Conservation (phyloP, 2,797 vertebrate species). For the Macrochelys suwanniensis region DNA sequence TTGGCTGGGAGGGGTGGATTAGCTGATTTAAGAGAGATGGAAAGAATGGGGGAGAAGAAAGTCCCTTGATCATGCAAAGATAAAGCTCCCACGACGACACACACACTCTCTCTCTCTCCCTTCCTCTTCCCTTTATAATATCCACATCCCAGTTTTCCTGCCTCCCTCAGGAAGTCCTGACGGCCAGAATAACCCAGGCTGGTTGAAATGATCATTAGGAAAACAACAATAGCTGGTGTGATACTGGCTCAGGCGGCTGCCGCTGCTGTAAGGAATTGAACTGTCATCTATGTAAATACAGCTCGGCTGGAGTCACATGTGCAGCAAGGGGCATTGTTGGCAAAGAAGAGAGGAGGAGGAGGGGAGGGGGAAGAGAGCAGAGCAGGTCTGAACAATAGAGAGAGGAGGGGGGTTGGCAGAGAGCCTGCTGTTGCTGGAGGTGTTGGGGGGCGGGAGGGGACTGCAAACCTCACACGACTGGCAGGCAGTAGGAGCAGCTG, state of each 20-base stretch:
- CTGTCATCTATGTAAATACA: neutral
- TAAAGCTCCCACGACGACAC: neutral
- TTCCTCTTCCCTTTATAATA: too few species aligned
- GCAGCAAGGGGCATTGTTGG: neutral
- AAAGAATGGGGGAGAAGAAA: neutral
- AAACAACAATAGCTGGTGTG: neutral
- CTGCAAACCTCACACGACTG: slow-evolving; percentile 28
- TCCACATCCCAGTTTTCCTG: neutral
- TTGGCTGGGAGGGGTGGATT: neutral
- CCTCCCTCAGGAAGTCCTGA: neutral
- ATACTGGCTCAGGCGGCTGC: neutral
- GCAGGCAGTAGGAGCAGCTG: neutral
- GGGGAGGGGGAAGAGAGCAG: slow-evolving; percentile 46
- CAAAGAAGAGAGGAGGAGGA: slow-evolving; percentile 51
- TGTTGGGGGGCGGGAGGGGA: slow-evolving; percentile 46
- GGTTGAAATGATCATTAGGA: neutral
- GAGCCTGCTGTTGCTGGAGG: slow-evolving; percentile 10
- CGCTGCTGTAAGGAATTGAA: neutral
- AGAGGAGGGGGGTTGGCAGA: slow-evolving; percentile 39
- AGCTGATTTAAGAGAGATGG: neutral
- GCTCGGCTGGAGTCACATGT: neutral
- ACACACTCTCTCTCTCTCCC: neutral
- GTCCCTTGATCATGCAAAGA: neutral
- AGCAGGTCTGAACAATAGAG: slow-evolving; percentile 83
- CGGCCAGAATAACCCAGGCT: neutral